Evolutionary conservation across 1,140 invertebrate genomes (phyloP).

Genomic region (Pogonus chalceus): DNA sequence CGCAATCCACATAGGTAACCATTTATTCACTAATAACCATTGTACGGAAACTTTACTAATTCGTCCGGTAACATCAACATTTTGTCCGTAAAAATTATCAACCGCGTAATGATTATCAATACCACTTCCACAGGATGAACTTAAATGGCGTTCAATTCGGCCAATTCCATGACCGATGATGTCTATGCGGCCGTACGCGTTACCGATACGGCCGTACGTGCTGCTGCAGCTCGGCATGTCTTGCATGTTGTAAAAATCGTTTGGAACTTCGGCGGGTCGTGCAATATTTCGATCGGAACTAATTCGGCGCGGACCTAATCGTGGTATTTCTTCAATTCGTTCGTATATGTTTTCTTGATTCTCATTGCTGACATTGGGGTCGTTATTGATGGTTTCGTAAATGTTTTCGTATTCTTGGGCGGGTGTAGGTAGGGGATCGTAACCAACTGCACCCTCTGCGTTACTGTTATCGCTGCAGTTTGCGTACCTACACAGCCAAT

Average conservation of each 20-base stretch:
- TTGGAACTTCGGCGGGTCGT: not conserved
- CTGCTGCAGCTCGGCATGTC: constrained; percentile 27
- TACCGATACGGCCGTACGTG: constrained; percentile 34
- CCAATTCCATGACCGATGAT: constrained; percentile 44
- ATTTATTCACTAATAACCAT: constrained; percentile 46
- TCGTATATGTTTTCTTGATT: constrained; percentile 41
- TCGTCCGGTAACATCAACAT: constrained; percentile 24
- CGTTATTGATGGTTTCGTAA: constrained; percentile 32
- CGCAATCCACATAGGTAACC: constrained; percentile 46
- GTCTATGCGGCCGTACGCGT: constrained; percentile 43
- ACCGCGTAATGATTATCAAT: constrained; percentile 37
- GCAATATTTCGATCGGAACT: not conserved
- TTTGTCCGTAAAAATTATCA: constrained; percentile 27
- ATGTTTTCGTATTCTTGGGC: constrained; percentile 35
- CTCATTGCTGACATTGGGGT: constrained; percentile 15
- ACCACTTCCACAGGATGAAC: constrained; percentile 45
- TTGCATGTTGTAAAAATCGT: constrained; percentile 9
- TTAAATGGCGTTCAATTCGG: constrained; percentile 44
- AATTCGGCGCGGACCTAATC: constrained; percentile 20
- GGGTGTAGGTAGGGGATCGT: constrained; percentile 23
- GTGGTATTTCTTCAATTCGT: constrained; percentile 40
- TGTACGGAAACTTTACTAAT: constrained; percentile 47
- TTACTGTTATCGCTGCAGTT: constrained; percentile 41
- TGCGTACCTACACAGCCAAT: constrained; percentile 23
- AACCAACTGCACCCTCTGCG: constrained; percentile 41